A percentile compares a stretch with the other conserved stretches of the same genome.
These are phyloP conservation scores for Acanthis flammea DNA, from an alignment of 2,797 vertebrate species.

Conservation along the genomic window DNA sequence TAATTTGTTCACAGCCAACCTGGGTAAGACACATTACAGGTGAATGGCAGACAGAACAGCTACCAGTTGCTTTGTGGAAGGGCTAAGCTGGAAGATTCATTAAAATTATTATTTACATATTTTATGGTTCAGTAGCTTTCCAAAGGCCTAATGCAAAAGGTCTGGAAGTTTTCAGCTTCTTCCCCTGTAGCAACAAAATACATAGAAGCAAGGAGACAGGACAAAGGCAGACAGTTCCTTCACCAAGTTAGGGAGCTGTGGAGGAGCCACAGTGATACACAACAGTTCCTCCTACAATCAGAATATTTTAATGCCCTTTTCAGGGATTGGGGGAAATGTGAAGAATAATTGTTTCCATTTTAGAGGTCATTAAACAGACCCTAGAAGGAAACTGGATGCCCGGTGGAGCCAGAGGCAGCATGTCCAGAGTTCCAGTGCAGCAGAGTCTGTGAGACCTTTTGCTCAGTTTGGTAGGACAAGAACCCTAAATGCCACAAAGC, in stretches of 20 bases:
- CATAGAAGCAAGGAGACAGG: background rate
- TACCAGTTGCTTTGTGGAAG: background rate
- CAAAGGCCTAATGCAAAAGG: background rate
- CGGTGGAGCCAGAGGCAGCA: background rate
- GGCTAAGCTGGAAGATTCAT: background rate
- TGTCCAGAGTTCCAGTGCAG: background rate
- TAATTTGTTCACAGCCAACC: conserved; percentile 86
- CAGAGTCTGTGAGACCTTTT: background rate
- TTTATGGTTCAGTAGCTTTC: background rate
- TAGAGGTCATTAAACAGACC: background rate
- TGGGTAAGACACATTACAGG: conserved; percentile 48
- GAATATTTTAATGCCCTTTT: background rate
- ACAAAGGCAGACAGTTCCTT: background rate
- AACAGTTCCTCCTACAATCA: background rate
- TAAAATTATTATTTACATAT: background rate
- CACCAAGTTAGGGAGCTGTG: background rate
- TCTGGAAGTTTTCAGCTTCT: background rate
- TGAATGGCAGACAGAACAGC: background rate
- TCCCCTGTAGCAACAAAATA: background rate
- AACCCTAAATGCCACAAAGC: background rate
- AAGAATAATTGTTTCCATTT: background rate
- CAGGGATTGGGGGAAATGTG: background rate
- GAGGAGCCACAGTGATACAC: background rate
- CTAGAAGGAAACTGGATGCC: background rate
- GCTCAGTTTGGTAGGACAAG: background rate